phyloP scores from a whole-genome alignment of 2,113 vertebrate genomes.

The Trochalopteron elliotii region DNA sequence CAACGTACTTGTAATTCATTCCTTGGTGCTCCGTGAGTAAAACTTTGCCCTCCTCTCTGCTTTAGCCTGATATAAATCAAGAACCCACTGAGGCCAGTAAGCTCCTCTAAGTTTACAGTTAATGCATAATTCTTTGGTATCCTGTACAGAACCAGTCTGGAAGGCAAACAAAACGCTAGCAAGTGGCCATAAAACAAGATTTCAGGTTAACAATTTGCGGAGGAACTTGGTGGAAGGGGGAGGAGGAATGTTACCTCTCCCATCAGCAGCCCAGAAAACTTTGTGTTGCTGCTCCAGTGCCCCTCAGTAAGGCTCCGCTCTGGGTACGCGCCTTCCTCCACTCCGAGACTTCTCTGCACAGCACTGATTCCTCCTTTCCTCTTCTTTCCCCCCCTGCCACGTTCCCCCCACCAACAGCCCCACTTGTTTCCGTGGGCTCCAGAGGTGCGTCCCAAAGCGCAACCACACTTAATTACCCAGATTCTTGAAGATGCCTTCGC shows the following conservation, averaged over 20 bases:
- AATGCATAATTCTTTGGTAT: conserved; percentile 42
- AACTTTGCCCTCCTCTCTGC: conserved; percentile 42
- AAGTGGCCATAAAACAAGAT: conserved; percentile 30
- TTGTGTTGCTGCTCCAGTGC: conserved; percentile 10
- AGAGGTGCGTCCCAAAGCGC: conserved; percentile 24
- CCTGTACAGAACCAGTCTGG: conserved; percentile 25
- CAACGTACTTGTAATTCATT: conserved; percentile 4
- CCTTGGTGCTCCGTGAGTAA: not conserved
- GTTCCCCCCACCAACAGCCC: not conserved
- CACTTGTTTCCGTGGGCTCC: not conserved
- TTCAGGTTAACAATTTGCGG: conserved; percentile 47
- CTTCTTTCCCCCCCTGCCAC: not conserved
- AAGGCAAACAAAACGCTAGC: conserved; percentile 44
- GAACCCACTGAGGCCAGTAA: conserved; percentile 33
- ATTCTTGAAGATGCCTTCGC: not conserved
- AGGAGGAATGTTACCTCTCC: conserved; percentile 45
- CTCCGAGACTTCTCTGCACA: not conserved
- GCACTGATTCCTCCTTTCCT: not conserved
- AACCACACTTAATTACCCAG: not conserved
- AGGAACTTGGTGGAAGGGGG: not conserved
- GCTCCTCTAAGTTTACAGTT: conserved; percentile 55
- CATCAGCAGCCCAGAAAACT: conserved; percentile 41
- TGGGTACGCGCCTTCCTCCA: not conserved
- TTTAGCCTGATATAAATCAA: conserved; percentile 47
- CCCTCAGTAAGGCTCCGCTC: not conserved